Conservation (phyloP, 2,113 vertebrate genomes). For the Clupea harengus region DNA sequence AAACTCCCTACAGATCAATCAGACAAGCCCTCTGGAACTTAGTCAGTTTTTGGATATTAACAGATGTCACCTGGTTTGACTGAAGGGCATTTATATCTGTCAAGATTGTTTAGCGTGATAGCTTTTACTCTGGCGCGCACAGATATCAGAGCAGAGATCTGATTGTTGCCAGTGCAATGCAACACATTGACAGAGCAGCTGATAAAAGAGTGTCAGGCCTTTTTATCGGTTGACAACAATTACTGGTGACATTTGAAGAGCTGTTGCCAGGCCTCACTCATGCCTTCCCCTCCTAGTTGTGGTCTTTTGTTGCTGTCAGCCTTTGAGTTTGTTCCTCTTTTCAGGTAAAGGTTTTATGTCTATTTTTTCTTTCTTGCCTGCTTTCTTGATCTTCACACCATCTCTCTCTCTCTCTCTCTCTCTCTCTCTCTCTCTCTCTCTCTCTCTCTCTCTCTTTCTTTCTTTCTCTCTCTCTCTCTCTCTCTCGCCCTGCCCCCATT, state of each 20-base stretch:
- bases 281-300: conserved; percentile 17
- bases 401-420: conserved; percentile 15
- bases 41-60: not conserved
- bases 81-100: conserved; percentile 22
- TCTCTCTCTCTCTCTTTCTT: conserved; percentile 30
- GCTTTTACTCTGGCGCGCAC: conserved; percentile 33
- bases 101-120: conserved; percentile 1
- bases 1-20: not conserved
- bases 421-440: not conserved
- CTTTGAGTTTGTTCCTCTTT: not conserved
- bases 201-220: conserved; percentile 21
- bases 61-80: not conserved
- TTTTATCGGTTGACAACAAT: conserved; percentile 21
- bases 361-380: conserved; percentile 38
- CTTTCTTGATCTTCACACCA: conserved; percentile 18
- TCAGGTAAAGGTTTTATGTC: not conserved
- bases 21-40: not conserved
- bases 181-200: conserved; percentile 2
- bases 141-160: conserved; percentile 31
- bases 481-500: too few species aligned
- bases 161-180: conserved; percentile 22
- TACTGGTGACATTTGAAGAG: conserved; percentile 30
- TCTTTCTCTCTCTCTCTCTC: not conserved
- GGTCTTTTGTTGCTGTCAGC: not conserved
- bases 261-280: conserved; percentile 32